Evolutionary conservation across 1,140 invertebrate genomes (phyloP).

Genomic region (Scaptomyza hsui): DNA sequence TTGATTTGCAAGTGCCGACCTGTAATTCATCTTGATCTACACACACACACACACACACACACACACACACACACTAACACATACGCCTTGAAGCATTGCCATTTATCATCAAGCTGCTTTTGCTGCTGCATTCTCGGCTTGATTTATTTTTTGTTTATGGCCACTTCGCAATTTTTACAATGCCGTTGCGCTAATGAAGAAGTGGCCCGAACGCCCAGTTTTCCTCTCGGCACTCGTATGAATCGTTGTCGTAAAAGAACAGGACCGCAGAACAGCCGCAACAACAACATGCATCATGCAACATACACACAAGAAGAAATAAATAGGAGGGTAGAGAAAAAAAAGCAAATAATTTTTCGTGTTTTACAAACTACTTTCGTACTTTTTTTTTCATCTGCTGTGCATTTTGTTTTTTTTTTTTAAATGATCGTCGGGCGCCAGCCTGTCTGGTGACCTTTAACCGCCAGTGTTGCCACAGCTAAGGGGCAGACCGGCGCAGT

Average conservation of each 20-base stretch:
- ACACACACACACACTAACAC: constrained; percentile 21
- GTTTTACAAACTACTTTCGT: constrained; percentile 78
- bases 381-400: constrained; percentile 31
- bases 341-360: constrained; percentile 67
- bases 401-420: constrained; percentile 8
- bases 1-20: constrained; percentile 52
- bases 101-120: constrained; percentile 45
- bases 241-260: constrained; percentile 75
- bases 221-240: constrained; percentile 35
- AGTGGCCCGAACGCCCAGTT: constrained; percentile 7
- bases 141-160: constrained; percentile 73
- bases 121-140: constrained; percentile 11
- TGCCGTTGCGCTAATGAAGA: constrained; percentile 66
- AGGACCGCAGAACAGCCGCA: constrained; percentile 26
- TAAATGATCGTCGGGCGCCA: constrained; percentile 75
- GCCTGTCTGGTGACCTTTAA: constrained; percentile 74
- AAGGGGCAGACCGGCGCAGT: constrained; percentile 40
- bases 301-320: constrained; percentile 18
- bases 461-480: constrained; percentile 22
- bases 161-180: constrained; percentile 43
- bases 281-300: not conserved
- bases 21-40: constrained; percentile 49
- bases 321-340: not conserved
- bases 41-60: constrained; percentile 24
- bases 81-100: not conserved